phyloP scores from a whole-genome alignment of 2,113 vertebrate genomes.

The Rhadina sibilatrix region DNA sequence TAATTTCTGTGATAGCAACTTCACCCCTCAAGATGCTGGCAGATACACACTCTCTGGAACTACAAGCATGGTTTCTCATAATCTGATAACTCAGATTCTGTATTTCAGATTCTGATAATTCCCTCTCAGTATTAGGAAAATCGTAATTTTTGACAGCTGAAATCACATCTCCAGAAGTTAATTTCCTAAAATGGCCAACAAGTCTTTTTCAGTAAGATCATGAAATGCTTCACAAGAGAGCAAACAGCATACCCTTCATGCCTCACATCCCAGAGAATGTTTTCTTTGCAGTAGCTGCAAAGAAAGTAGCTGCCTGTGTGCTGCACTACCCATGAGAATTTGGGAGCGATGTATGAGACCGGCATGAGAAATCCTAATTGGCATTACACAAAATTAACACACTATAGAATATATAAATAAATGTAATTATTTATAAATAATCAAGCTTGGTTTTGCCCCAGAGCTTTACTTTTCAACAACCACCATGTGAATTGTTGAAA shows the following conservation, averaged over 20 bases:
- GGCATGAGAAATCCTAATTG: background rate
- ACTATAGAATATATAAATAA: background rate
- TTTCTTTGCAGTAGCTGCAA: background rate
- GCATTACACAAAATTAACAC: background rate
- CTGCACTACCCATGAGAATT: background rate
- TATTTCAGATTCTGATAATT: background rate
- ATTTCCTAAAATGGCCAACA: constrained; percentile 18
- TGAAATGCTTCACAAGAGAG: background rate
- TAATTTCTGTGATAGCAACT: background rate
- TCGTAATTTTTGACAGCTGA: background rate
- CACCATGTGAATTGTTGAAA: background rate
- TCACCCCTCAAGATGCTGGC: background rate
- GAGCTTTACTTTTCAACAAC: background rate
- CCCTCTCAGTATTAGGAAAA: background rate
- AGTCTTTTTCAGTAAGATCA: background rate
- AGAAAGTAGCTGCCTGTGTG: background rate
- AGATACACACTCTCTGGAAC: background rate
- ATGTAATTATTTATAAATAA: background rate
- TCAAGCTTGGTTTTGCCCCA: background rate
- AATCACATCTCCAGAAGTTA: background rate
- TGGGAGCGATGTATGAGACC: background rate
- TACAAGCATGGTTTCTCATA: background rate
- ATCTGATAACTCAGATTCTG: background rate
- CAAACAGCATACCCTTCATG: background rate
- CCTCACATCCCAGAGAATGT: background rate